Conservation (phyloP, 2,888 invertebrate genomes). For the Omphaloscelis lunosa region DNA sequence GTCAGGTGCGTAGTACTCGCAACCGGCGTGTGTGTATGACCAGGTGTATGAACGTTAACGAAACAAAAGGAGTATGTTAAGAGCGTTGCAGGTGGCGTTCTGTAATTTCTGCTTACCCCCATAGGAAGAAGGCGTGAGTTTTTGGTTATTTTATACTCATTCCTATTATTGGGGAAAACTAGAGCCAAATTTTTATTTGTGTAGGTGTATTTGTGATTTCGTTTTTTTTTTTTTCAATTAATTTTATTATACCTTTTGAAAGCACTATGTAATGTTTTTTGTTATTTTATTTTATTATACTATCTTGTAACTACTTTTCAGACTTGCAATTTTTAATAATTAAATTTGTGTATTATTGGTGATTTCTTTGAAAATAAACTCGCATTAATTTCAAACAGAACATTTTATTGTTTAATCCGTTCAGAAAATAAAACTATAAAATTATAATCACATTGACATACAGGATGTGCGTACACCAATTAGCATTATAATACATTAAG, state of each 20-base stretch:
- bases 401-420: conserved; percentile 91
- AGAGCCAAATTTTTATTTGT: neutral
- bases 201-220: neutral
- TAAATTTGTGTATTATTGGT: neutral
- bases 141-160: no score
- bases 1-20: no score
- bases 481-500: conserved; percentile 88
- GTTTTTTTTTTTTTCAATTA: neutral
- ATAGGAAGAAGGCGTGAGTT: no score
- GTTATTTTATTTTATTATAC: neutral
- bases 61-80: no score
- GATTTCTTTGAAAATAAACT: conserved; percentile 75
- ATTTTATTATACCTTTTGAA: neutral
- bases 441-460: conserved; percentile 90
- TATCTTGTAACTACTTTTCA: neutral
- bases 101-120: no score
- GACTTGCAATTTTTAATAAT: neutral
- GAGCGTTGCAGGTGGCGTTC: no score
- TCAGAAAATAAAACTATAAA: conserved; percentile 86
- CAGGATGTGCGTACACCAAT: conserved; percentile 90
- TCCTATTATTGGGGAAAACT: no score
- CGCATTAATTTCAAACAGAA: conserved; percentile 89
- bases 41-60: no score
- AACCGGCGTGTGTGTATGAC: no score
- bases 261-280: no score